phyloP scores from a whole-genome alignment of 2,888 invertebrate species.

The Thalpophila matura region DNA sequence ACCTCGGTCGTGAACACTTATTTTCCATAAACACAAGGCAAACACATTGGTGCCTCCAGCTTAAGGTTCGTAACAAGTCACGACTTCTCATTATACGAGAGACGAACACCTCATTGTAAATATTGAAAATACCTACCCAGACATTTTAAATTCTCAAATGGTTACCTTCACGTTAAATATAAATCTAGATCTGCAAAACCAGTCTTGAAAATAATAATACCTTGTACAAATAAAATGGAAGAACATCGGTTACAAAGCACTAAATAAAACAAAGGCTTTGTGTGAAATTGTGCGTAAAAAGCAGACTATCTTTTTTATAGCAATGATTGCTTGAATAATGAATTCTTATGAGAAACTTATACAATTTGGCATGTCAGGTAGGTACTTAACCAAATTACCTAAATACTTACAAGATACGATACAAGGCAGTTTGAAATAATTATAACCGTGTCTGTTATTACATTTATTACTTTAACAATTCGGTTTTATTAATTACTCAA shows the following conservation, averaged over 20 bases:
- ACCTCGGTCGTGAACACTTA: constrained; percentile 39
- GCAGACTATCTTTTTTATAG: not conserved
- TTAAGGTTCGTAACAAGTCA: constrained; percentile 56
- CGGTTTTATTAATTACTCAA: constrained; percentile 27
- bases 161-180: constrained; percentile 43
- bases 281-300: not conserved
- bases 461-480: constrained; percentile 11
- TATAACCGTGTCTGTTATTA: constrained; percentile 16
- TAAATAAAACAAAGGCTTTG: constrained; percentile 17
- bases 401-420: constrained; percentile 17
- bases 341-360: constrained; percentile 21
- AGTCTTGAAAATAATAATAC: constrained; percentile 8
- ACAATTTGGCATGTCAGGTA: constrained; percentile 12
- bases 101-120: constrained; percentile 52
- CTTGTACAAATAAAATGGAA: constrained; percentile 13
- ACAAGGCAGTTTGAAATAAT: constrained; percentile 28
- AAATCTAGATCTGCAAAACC: constrained; percentile 18
- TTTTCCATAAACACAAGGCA: constrained; percentile 62
- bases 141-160: constrained; percentile 49
- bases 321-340: not conserved
- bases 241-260: constrained; percentile 17
- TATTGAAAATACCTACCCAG: constrained; percentile 52
- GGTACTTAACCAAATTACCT: constrained; percentile 9
- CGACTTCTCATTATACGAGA: constrained; percentile 58
- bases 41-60: constrained; percentile 42